A percentile compares a stretch with the other conserved stretches of the same genome.
phyloP scores from a whole-genome alignment of 2,113 vertebrate genomes.

The Myanophis thanlyinensis region DNA sequence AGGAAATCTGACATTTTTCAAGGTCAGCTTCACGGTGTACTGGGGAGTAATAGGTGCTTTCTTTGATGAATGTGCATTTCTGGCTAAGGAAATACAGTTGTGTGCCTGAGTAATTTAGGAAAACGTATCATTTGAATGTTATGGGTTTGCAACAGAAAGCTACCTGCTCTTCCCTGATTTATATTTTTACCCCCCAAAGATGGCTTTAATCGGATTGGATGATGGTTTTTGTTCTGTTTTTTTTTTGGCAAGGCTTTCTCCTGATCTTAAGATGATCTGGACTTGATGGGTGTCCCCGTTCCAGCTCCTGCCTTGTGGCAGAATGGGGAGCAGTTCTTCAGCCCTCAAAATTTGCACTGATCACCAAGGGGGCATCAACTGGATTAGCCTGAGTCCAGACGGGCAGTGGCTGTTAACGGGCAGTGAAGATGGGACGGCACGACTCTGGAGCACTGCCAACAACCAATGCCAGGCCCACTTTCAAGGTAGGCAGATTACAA shows the following conservation, averaged over 20 bases:
- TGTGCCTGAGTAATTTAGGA: neutral
- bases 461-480: conserved; percentile 74
- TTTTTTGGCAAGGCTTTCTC: neutral
- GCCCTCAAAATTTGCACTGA: conserved; percentile 74
- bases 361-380: conserved; percentile 81
- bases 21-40: neutral
- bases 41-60: neutral
- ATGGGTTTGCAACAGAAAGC: conserved; percentile 23
- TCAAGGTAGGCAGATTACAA: conserved; percentile 63
- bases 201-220: conserved; percentile 19
- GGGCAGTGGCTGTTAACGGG: conserved; percentile 78
- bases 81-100: neutral
- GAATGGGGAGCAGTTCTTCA: conserved; percentile 76
- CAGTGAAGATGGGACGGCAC: conserved; percentile 78
- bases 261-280: neutral
- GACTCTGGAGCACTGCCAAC: conserved; percentile 78
- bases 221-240: neutral
- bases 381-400: conserved; percentile 80
- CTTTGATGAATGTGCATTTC: neutral
- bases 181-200: neutral
- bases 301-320: conserved; percentile 6
- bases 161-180: neutral
- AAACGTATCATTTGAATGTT: neutral
- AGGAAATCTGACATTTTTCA: neutral
- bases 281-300: neutral